A percentile compares a stretch with the other conserved stretches of the same genome.
Conservation (phyloP, 2,888 invertebrate genomes). For the Drosophila austrosaltans region DNA sequence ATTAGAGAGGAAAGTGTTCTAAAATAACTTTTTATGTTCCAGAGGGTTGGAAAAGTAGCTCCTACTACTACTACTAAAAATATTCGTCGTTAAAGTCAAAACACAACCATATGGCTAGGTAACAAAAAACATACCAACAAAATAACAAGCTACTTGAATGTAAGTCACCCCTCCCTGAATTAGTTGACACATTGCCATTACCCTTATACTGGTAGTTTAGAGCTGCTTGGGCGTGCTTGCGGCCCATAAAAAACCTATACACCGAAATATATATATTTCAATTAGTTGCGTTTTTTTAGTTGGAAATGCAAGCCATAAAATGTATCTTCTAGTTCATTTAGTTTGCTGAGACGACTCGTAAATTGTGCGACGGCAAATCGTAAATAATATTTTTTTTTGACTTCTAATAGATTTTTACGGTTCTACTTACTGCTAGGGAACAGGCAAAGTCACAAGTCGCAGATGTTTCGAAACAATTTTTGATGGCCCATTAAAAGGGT, state of each 20-base stretch:
- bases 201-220: conserved; percentile 27
- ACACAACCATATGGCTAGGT: conserved; percentile 75
- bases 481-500: conserved; percentile 44
- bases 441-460: conserved; percentile 22
- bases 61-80: conserved; percentile 16
- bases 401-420: conserved; percentile 62
- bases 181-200: conserved; percentile 47
- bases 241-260: conserved; percentile 50
- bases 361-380: conserved; percentile 65
- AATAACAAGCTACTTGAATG: conserved; percentile 37
- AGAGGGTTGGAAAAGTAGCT: background rate
- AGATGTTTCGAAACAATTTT: conserved; percentile 55
- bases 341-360: conserved; percentile 58
- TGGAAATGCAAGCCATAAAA: conserved; percentile 63
- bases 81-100: conserved; percentile 70
- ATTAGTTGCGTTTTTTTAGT: conserved; percentile 59
- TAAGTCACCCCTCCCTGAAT: conserved; percentile 40
- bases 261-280: conserved; percentile 72
- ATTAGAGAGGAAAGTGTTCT: conserved; percentile 49
- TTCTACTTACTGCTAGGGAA: conserved; percentile 10
- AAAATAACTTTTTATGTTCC: conserved; percentile 34
- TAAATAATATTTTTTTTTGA: conserved; percentile 70
- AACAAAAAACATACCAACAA: conserved; percentile 74
- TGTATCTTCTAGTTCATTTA: conserved; percentile 65
- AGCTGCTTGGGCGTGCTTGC: conserved; percentile 42